phyloP scores from a whole-genome alignment of 2,113 vertebrate species.

The Clarias batrachus region DNA sequence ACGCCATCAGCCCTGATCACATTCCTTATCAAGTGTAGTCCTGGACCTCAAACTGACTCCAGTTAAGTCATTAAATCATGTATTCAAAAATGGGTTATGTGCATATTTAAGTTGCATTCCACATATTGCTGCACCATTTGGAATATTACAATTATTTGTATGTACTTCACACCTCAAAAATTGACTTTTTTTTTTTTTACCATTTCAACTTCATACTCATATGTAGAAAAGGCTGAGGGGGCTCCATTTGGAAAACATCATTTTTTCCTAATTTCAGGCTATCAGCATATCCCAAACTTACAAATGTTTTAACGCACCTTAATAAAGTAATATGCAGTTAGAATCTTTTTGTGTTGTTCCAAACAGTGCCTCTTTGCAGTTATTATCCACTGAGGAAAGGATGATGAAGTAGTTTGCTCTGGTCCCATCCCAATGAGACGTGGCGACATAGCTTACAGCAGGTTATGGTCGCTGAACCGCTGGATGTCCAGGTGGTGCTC shows the following conservation, averaged over 20 bases:
- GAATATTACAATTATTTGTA: neutral
- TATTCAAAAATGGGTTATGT: neutral
- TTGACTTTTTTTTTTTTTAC: neutral
- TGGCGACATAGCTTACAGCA: too few species aligned
- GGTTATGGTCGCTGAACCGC: too few species aligned
- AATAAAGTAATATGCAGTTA: neutral
- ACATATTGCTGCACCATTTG: neutral
- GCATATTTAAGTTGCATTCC: neutral
- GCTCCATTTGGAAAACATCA: neutral
- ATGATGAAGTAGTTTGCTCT: too few species aligned
- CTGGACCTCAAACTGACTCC: neutral
- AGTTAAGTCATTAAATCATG: neutral
- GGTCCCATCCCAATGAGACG: too few species aligned
- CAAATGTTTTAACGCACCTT: neutral
- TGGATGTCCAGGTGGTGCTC: too few species aligned
- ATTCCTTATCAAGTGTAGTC: neutral
- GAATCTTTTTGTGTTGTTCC: neutral
- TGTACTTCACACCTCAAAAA: neutral
- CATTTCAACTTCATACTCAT: neutral
- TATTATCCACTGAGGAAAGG: neutral
- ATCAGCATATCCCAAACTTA: neutral
- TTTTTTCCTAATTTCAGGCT: neutral
- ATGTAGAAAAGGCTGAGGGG: neutral
- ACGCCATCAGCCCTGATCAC: neutral
- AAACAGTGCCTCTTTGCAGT: neutral